Conservation (phyloP, 1,140 invertebrate genomes). For the Aphelenchoides avenae region DNA sequence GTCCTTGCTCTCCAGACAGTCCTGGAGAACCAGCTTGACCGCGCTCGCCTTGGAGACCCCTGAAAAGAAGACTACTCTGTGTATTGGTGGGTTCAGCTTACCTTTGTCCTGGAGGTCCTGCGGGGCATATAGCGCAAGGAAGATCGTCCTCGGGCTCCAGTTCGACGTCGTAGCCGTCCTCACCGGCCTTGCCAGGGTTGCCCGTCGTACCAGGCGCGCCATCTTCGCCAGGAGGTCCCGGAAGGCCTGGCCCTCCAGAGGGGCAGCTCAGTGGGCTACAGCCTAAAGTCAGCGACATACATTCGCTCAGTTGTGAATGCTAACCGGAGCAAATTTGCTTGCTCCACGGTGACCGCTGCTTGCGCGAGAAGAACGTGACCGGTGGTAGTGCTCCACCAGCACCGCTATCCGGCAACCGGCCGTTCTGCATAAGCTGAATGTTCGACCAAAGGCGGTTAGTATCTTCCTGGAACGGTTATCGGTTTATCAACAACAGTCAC, state of each 20-base stretch:
- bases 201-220: slow-evolving; percentile 31
- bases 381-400: background rate
- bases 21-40: slow-evolving; percentile 27
- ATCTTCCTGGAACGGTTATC: slow-evolving; percentile 13
- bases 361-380: slow-evolving; percentile 23
- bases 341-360: slow-evolving; percentile 25
- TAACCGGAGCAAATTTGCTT: slow-evolving; percentile 36
- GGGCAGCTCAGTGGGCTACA: no score
- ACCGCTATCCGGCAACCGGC: slow-evolving; percentile 7
- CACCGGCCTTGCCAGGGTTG: slow-evolving; percentile 28
- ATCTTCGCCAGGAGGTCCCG: slow-evolving; percentile 39
- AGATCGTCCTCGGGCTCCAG: slow-evolving; percentile 16
- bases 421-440: no score
- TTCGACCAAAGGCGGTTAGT: slow-evolving; percentile 28
- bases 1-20: slow-evolving; percentile 33
- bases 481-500: slow-evolving; percentile 15
- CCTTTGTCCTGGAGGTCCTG: slow-evolving; percentile 36
- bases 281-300: slow-evolving; percentile 15
- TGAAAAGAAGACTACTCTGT: no score
- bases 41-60: no score
- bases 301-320: no score
- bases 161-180: slow-evolving; percentile 27
- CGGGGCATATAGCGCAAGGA: slow-evolving; percentile 35
- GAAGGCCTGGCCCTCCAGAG: slow-evolving; percentile 32
- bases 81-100: no score